Evolutionary conservation across 92 coral and sea anemone genomes (phyloP).

Genomic region (Bergia puertoricense): DNA sequence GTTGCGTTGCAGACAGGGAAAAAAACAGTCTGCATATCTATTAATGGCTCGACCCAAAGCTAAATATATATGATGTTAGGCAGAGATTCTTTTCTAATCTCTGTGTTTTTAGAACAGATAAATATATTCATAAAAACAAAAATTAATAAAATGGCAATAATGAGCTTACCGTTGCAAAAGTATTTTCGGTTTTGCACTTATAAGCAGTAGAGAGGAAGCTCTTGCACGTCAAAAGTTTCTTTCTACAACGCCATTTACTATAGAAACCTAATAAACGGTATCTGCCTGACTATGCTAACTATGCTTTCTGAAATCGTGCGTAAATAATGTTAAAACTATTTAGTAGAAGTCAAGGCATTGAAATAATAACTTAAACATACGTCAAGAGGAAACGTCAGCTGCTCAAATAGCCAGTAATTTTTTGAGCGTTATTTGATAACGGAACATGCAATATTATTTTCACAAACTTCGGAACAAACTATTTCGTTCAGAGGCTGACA

Average conservation of each 20-base stretch:
- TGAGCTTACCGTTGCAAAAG: not conserved
- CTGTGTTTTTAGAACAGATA: not conserved
- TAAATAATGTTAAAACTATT: too few species aligned
- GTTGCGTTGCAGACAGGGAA: too few species aligned
- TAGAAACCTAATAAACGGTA: too few species aligned
- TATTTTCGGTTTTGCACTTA: too few species aligned
- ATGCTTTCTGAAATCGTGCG: not conserved
- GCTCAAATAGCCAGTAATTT: not conserved
- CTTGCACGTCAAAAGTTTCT: not conserved
- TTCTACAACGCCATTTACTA: too few species aligned
- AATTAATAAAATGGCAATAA: too few species aligned
- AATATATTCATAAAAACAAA: too few species aligned
- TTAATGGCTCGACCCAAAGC: not conserved
- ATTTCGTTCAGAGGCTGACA: not conserved
- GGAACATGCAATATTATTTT: not conserved
- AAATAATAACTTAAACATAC: too few species aligned
- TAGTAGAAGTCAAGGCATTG: not conserved
- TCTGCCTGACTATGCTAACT: not conserved
- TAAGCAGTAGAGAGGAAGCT: not conserved
- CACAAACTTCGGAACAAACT: not conserved
- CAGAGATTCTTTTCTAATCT: too few species aligned
- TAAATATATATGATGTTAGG: not conserved
- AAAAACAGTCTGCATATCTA: too few species aligned
- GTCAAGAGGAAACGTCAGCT: not conserved
- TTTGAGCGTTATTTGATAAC: too few species aligned